Evolutionary conservation across 2,113 vertebrate genomes (phyloP), one percentile per base, ranked within the genome.

Genomic region (Myodes glareolus): DNA sequence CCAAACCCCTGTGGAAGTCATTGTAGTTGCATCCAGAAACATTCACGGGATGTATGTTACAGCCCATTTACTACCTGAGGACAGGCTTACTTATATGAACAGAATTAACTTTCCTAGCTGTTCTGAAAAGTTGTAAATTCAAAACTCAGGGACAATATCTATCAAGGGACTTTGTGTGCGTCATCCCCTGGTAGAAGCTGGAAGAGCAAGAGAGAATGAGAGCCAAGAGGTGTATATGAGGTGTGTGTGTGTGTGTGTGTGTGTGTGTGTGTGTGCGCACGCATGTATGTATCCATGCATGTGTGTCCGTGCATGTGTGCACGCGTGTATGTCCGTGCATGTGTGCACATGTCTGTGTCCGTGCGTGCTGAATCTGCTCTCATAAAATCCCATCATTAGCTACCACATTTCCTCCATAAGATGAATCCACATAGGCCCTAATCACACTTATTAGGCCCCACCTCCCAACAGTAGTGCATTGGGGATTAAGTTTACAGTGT

Each of bases 1-100:
- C 33, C 90, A n/a, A 42, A 21, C 52, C 14, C 88, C 55, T 52
- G 45, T 70, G 21, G 84, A 90, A 90, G n/a, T 52, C 70, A 67
- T 84, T 3, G 52, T 81, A 72, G 61, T 68, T 67, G 87, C 91
- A 65, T 16, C 70, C 27, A 90, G 61, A 76, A 97, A 92, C 68
- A 67, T 11, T 10, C 65, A 84, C 39, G 17, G 27, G 42, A 65
- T 94, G 27, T 39, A n/a, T 63, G 77, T 27, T 50, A 84, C 58
- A 7, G 55, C 5, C 27, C 27, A 23, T 31, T 75, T 75, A 36
- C 45, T 85, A 45, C n/a, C 72, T 58, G 19, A 63, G 29, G 70
- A 31, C 7, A 55, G 10, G 42, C 8, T 75, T 17, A 52, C 6
- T 50, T 33, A 76, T 36, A 76, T 21, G 29, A 50, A n/a, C 29